phyloP scores from a whole-genome alignment of 2,113 vertebrate genomes.

The Phycodurus eques region DNA sequence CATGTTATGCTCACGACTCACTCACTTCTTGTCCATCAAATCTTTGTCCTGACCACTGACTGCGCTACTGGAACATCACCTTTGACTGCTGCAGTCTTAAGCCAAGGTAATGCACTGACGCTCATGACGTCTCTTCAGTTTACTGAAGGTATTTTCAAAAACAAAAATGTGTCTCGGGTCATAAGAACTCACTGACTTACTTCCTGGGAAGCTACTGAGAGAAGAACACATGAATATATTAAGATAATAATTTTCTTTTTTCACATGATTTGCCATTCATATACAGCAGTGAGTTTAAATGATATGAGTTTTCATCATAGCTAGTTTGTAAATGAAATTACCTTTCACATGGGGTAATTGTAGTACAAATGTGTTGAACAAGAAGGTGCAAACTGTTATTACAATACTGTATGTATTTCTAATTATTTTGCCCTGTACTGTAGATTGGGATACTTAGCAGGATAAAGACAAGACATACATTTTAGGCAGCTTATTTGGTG shows the following conservation, averaged over 20 bases:
- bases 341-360: constrained; percentile 8
- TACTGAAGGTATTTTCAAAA: constrained; percentile 62
- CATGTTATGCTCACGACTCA: constrained; percentile 75
- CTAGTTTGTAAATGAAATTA: constrained; percentile 18
- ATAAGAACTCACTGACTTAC: constrained; percentile 4
- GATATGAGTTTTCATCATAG: constrained; percentile 16
- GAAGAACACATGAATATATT: constrained; percentile 4
- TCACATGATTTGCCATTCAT: constrained; percentile 11
- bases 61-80: constrained; percentile 78
- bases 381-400: not conserved
- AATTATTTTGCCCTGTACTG: not conserved
- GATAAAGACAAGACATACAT: not conserved
- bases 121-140: constrained; percentile 68
- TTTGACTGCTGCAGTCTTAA: constrained; percentile 76
- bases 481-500: not conserved
- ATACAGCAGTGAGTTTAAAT: constrained; percentile 17
- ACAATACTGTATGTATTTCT: not conserved
- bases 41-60: constrained; percentile 81
- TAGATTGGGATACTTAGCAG: not conserved
- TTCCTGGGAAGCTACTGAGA: constrained; percentile 9
- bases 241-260: constrained; percentile 7
- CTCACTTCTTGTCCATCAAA: constrained; percentile 78
- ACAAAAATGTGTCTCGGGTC: constrained; percentile 20
- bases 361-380: constrained; percentile 18
- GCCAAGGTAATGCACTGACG: constrained; percentile 77